Conservation (phyloP, 2,113 vertebrate genomes). For the Phaetusa simplex region DNA sequence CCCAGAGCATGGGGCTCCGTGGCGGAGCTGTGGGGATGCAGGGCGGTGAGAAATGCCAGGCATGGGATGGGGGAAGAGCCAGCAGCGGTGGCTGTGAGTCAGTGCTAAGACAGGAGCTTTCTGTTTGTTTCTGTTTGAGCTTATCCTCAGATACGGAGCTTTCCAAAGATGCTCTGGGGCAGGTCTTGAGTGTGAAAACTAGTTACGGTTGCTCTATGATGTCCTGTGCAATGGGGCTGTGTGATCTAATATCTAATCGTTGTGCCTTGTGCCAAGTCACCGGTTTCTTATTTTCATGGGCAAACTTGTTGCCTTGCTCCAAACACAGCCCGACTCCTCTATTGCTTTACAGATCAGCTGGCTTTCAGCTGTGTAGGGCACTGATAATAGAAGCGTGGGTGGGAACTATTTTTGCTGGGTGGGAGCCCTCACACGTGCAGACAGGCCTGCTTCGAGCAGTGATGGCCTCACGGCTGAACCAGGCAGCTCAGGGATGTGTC, state of each 20-base stretch:
- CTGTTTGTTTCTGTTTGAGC: neutral
- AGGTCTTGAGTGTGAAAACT: neutral
- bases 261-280: accelerated
- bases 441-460: neutral
- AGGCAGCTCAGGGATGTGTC: neutral
- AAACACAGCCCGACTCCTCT: neutral
- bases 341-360: neutral
- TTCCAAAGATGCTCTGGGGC: neutral
- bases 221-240: neutral
- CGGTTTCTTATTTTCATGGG: neutral
- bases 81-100: neutral
- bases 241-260: neutral
- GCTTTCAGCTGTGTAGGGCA: neutral
- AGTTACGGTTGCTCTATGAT: accelerated
- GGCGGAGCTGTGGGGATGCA: neutral
- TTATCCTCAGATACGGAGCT: neutral
- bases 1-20: accelerated
- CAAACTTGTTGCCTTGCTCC: accelerated
- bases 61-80: neutral
- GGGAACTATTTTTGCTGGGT: neutral
- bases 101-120: neutral
- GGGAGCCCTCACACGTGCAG: neutral
- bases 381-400: neutral
- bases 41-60: neutral
- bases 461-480: neutral